Evolutionary conservation across 2,888 invertebrate genomes (phyloP).

Genomic region (Tyria jacobaeae): DNA sequence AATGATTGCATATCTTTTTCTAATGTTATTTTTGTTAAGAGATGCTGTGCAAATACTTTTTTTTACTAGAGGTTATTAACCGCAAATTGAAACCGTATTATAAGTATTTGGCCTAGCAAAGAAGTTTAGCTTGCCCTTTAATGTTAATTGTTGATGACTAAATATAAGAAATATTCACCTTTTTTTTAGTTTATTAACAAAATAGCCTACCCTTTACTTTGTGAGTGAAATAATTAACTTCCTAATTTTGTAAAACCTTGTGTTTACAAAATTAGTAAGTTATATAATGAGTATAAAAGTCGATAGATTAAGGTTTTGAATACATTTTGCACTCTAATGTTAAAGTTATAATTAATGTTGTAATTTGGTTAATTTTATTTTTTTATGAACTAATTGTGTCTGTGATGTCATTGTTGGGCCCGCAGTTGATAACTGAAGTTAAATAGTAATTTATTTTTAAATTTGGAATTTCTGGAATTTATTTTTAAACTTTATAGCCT

Average conservation of each 20-base stretch:
- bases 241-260: constrained; percentile 7
- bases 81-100: neutral
- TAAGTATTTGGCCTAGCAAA: constrained; percentile 15
- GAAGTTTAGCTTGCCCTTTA: constrained; percentile 14
- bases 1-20: neutral
- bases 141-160: constrained; percentile 17
- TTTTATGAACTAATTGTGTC: constrained; percentile 58
- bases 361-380: constrained; percentile 69
- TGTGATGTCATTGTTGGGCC: constrained; percentile 56
- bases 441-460: constrained; percentile 34
- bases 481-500: constrained; percentile 15
- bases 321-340: constrained; percentile 68
- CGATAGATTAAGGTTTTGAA: constrained; percentile 51
- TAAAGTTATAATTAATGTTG: constrained; percentile 62
- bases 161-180: constrained; percentile 2
- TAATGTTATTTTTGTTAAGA: neutral
- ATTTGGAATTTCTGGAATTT: constrained; percentile 19
- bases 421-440: constrained; percentile 40
- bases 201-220: neutral
- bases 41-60: constrained; percentile 8
- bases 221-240: neutral
- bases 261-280: too few species aligned
- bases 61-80: neutral
- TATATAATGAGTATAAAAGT: constrained; percentile 15
- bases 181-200: constrained; percentile 9